Percentiles rank a stretch among this genome's conserved stretches.
Evolutionary conservation across 2,888 invertebrate genomes (phyloP).

Genomic region (Drosophila barbarae): DNA sequence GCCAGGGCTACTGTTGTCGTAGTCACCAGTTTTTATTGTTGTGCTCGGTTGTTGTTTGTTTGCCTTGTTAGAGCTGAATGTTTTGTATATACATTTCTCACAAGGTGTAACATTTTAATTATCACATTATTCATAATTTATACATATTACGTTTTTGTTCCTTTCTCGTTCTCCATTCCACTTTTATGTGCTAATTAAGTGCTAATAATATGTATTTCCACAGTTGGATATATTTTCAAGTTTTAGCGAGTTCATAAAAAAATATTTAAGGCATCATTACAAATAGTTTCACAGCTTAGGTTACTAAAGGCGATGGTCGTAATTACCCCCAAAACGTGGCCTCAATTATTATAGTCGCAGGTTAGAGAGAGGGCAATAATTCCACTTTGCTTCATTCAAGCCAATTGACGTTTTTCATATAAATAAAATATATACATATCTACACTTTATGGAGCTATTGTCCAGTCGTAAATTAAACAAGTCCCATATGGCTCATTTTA

Average conservation of each 20-base stretch:
- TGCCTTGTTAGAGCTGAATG: slow-evolving; percentile 39
- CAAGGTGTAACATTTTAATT: slow-evolving; percentile 74
- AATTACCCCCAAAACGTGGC: slow-evolving; percentile 40
- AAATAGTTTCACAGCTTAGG: slow-evolving; percentile 19
- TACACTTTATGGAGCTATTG: slow-evolving; percentile 56
- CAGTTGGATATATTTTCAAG: slow-evolving; percentile 9
- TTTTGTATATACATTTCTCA: slow-evolving; percentile 49
- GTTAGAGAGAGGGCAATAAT: slow-evolving; percentile 22
- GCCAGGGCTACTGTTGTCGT: slow-evolving; percentile 39
- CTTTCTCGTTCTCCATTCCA: slow-evolving; percentile 17
- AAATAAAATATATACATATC: slow-evolving; percentile 33
- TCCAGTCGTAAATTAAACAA: slow-evolving; percentile 62
- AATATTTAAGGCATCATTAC: slow-evolving; percentile 34
- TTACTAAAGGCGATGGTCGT: slow-evolving; percentile 19
- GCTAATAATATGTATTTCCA: slow-evolving; percentile 45
- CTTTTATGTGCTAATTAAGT: slow-evolving; percentile 61
- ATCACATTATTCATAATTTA: slow-evolving; percentile 64
- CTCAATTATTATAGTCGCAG: slow-evolving; percentile 29
- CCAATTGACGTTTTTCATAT: slow-evolving; percentile 36
- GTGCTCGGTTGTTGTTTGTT: slow-evolving; percentile 45
- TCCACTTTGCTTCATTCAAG: slow-evolving; percentile 15
- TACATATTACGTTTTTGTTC: slow-evolving; percentile 37
- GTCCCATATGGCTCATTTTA: slow-evolving; percentile 52
- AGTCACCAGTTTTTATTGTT: slow-evolving; percentile 26
- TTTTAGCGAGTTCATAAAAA: slow-evolving; percentile 35